Evolutionary conservation across 53 echinoderm and acorn worm genomes (phyloP), one percentile per base, ranked within the genome.

Genomic region (Actinopyga echinites): DNA sequence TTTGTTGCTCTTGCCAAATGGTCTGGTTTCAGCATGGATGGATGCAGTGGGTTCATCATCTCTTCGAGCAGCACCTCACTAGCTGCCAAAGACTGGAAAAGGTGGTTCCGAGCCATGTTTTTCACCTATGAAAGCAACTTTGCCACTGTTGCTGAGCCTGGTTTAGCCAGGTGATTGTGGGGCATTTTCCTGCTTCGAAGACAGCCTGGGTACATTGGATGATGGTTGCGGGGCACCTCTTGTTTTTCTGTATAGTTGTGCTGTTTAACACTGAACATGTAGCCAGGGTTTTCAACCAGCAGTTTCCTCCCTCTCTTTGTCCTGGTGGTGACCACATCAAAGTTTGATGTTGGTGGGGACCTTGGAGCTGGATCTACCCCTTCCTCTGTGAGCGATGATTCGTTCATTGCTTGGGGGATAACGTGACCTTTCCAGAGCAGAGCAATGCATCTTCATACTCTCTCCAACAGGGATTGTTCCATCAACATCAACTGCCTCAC

Each of bases 1-100:
- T 82, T 86, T 28, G 86, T 86, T 26, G 35, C 57, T 54, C 86
- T 44, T 32, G 84, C 59, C 20, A 88, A 83, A 43, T 63, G 84
- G 64, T 34, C 37, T 17, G 75, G 36, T 54, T 83, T 84, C 0
- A 34, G 84, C 30, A 78, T 5, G 3, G 54, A 52, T 4, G 45
- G 53, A 9, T 26, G 52, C 2, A 54, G 78, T 78, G 24, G 54
- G 8, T 78, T 28, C 8, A 53, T 30, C 20, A 52, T 54, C 26
- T 69, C 71, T 3, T 24, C 69, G 11, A 54, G 69, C 53, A 84
- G 26, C 9, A 53, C 40, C 13, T 49, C 24, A 30, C 66, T 67
- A 26, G 69, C 83, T 23, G 83, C 83, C 17, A 45, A 67, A 23
- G 83, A 83, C 30, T 42, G 38, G 29, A 83, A 83, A 0, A 67